These are phyloP conservation scores for Heliconius ethilla DNA, from an alignment of 2,888 invertebrate species.

Conservation along the genomic window DNA sequence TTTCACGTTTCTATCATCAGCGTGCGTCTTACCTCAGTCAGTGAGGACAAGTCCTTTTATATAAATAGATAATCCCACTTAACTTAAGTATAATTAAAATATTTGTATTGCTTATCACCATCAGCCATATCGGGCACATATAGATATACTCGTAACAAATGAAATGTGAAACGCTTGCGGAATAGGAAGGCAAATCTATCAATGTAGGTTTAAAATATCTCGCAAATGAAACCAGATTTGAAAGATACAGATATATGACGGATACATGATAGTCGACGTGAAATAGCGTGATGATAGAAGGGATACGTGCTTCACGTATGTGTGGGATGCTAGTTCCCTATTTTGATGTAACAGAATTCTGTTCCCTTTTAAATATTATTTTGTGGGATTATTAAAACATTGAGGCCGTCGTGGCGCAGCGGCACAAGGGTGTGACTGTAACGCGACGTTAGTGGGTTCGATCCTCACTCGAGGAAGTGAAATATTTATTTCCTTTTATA, in stretches of 20 bases:
- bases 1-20: too few relatives aligned
- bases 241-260: constrained; percentile 30
- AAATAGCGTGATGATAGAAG: constrained; percentile 30
- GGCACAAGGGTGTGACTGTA: too few relatives aligned
- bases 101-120: constrained; percentile 19
- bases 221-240: constrained; percentile 41
- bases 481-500: too few relatives aligned
- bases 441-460: too few relatives aligned
- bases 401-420: too few relatives aligned
- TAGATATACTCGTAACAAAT: constrained; percentile 25
- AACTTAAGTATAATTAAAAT: constrained; percentile 11
- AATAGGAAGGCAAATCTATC: constrained; percentile 41
- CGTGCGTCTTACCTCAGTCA: too few relatives aligned
- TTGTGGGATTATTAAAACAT: too few relatives aligned
- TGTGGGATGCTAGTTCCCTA: constrained; percentile 1
- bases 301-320: constrained; percentile 13
- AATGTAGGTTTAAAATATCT: constrained; percentile 37
- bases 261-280: constrained; percentile 34
- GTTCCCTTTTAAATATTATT: background rate
- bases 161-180: constrained; percentile 41
- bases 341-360: background rate
- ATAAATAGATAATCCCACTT: background rate
- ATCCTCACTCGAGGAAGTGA: too few relatives aligned
- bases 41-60: too few relatives aligned
- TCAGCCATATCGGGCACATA: constrained; percentile 13